These are phyloP conservation scores for Acronicta psi DNA, from an alignment of 2,888 invertebrate genomes.

Conservation along the genomic window DNA sequence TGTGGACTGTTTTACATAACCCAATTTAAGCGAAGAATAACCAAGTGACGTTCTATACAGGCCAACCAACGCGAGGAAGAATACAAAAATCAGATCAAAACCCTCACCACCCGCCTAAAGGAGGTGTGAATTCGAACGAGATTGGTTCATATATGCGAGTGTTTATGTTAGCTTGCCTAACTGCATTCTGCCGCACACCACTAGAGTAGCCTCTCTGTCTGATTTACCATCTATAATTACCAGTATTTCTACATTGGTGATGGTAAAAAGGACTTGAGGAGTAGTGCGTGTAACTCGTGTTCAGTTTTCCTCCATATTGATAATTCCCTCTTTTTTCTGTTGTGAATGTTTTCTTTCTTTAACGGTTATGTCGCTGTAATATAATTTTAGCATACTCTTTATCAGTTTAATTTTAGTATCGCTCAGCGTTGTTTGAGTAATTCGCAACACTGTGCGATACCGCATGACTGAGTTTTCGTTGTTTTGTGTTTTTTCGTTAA, in stretches of 20 bases:
- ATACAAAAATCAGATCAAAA: conserved; percentile 99
- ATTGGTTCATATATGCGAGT: conserved; percentile 76
- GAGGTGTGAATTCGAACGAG: conserved; percentile 93
- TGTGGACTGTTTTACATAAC: conserved; percentile 15
- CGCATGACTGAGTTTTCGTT: conserved; percentile 80
- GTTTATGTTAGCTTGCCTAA: conserved; percentile 83
- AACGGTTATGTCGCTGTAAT: conserved; percentile 64
- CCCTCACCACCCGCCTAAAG: conserved; percentile 99
- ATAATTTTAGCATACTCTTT: conserved; percentile 62
- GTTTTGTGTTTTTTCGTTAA: conserved; percentile 83
- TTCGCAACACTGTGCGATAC: conserved; percentile 54
- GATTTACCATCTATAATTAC: conserved; percentile 61
- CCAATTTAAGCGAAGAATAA: conserved; percentile 58
- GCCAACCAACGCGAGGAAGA: conserved; percentile 99
- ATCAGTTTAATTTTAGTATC: conserved; percentile 61
- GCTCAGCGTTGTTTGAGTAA: conserved; percentile 61
- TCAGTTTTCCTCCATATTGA: conserved; percentile 66
- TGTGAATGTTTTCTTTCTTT: conserved; percentile 69
- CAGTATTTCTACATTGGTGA: conserved; percentile 45
- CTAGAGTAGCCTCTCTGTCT: conserved; percentile 66
- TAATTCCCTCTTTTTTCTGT: conserved; percentile 69
- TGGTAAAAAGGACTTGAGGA: conserved; percentile 72
- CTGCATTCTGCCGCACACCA: conserved; percentile 79
- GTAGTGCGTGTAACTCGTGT: conserved; percentile 72
- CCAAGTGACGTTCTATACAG: conserved; percentile 88